Evolutionary conservation across 2,888 invertebrate species (phyloP).

Genomic region (Synergus itoensis): DNA sequence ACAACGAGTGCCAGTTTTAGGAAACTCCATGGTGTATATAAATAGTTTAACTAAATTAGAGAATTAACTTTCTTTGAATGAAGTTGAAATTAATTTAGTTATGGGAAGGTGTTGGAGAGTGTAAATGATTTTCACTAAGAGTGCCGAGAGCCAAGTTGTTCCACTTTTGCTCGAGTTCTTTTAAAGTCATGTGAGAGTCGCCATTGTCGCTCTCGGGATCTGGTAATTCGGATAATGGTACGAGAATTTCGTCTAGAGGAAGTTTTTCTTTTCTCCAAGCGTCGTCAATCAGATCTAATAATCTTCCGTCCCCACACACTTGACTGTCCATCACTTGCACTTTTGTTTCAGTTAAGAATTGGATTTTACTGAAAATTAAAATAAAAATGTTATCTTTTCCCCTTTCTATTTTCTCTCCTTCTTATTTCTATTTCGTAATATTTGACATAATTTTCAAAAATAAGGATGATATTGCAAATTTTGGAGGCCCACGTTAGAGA

Average conservation of each 20-base stretch:
- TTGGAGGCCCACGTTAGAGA: no score
- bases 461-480: no score
- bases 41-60: not conserved
- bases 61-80: constrained; percentile 23
- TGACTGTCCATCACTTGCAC: constrained; percentile 85
- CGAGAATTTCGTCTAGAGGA: constrained; percentile 90
- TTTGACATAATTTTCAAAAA: no score
- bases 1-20: constrained; percentile 85
- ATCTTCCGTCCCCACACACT: constrained; percentile 85
- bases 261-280: constrained; percentile 92
- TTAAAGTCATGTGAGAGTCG: constrained; percentile 92
- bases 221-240: constrained; percentile 92
- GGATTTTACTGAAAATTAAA: not conserved
- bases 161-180: constrained; percentile 89
- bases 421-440: no score
- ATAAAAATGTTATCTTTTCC: not conserved
- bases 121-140: constrained; percentile 80
- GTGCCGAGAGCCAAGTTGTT: constrained; percentile 80
- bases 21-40: constrained; percentile 83
- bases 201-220: constrained; percentile 96
- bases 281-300: constrained; percentile 90
- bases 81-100: constrained; percentile 58
- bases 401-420: no score
- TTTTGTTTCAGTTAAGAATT: not conserved
- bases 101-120: constrained; percentile 74